Conservation (phyloP, 1,140 invertebrate genomes). For the Tetragonula clypearis region DNA sequence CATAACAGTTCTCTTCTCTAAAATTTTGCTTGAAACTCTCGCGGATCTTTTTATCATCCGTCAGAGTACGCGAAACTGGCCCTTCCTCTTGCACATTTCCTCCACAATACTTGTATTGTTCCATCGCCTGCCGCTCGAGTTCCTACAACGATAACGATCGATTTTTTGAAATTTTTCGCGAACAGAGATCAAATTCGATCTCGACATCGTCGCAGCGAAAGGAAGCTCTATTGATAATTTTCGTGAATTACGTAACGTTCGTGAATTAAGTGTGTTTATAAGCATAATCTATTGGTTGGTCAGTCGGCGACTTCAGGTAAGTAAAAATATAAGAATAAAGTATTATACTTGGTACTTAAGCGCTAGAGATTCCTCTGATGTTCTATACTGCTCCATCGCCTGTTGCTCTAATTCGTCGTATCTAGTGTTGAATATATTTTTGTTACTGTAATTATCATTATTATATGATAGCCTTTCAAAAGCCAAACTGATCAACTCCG, state of each 20-base stretch:
- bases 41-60: neutral
- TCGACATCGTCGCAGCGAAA: too few species aligned
- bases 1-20: slow-evolving; percentile 53
- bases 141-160: slow-evolving; percentile 65
- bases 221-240: neutral
- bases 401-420: slow-evolving; percentile 78
- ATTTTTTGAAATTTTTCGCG: neutral
- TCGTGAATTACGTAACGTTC: neutral
- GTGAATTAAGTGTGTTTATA: neutral
- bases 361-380: slow-evolving; percentile 75
- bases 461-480: too few species aligned
- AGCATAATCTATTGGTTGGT: neutral
- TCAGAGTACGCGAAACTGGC: neutral
- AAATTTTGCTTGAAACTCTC: neutral
- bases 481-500: too few species aligned
- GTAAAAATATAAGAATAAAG: neutral
- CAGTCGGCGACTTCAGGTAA: neutral
- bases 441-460: neutral
- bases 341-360: slow-evolving; percentile 73
- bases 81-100: slow-evolving; percentile 24
- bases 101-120: slow-evolving; percentile 71
- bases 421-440: slow-evolving; percentile 19
- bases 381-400: slow-evolving; percentile 77
- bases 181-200: neutral
- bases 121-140: slow-evolving; percentile 75